phyloP scores from a whole-genome alignment of 1,140 invertebrate species.

The Neodiprion pinetum region DNA sequence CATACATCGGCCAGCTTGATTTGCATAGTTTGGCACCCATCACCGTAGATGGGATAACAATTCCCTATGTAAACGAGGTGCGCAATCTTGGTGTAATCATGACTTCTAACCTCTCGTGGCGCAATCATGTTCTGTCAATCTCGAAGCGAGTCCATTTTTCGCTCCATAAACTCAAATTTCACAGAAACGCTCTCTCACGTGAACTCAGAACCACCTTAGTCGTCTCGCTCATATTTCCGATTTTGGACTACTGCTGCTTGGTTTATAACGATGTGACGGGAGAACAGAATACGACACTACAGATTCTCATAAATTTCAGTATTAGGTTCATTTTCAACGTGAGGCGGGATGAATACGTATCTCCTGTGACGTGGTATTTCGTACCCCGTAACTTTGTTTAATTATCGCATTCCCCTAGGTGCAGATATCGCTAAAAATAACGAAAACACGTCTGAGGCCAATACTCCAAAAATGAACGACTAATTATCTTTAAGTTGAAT shows the following conservation, averaged over 20 bases:
- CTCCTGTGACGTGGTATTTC: neutral
- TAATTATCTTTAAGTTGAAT: too few species aligned
- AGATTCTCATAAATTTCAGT: neutral
- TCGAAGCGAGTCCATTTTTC: neutral
- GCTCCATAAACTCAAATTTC: neutral
- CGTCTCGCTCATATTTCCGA: neutral
- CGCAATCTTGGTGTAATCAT: neutral
- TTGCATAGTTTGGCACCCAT: neutral
- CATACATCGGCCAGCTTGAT: neutral
- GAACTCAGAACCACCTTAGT: neutral
- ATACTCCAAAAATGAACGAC: too few species aligned
- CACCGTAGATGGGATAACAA: neutral
- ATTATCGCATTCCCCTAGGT: too few species aligned
- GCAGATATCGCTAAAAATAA: too few species aligned
- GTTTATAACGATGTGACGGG: too few species aligned
- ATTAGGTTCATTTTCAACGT: neutral
- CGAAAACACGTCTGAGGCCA: too few species aligned
- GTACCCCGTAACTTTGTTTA: too few species aligned
- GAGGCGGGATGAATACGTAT: neutral
- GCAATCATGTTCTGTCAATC: neutral
- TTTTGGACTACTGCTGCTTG: neutral
- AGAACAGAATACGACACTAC: too few species aligned
- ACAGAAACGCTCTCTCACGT: neutral
- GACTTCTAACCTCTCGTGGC: too few species aligned
- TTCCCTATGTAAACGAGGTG: neutral